These are phyloP conservation scores for Ceratoteleas bidentatus DNA, from an alignment of 1,140 invertebrate genomes.

Conservation along the genomic window DNA sequence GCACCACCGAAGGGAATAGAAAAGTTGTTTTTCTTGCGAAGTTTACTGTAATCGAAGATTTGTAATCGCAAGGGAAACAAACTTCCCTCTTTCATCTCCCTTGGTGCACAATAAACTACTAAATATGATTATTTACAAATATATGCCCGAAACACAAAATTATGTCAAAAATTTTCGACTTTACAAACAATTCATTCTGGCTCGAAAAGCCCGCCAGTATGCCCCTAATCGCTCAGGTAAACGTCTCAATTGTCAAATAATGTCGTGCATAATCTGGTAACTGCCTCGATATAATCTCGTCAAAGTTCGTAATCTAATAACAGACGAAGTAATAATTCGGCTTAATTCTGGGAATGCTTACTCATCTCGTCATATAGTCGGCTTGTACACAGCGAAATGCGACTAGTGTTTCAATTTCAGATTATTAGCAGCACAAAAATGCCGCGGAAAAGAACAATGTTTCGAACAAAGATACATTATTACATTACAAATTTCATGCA, in stretches of 20 bases:
- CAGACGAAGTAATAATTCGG: constrained; percentile 15
- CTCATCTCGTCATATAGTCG: not conserved
- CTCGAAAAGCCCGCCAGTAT: constrained; percentile 11
- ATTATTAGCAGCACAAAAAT: too few relatives aligned
- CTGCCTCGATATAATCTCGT: constrained; percentile 26
- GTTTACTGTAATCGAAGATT: too few relatives aligned
- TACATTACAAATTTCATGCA: too few relatives aligned
- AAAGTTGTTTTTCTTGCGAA: too few relatives aligned
- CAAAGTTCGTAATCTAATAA: constrained; percentile 38
- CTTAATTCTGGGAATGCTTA: constrained; percentile 7
- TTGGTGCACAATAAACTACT: too few relatives aligned
- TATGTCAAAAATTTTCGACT: not conserved
- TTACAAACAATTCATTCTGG: not conserved
- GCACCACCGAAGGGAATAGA: too few relatives aligned
- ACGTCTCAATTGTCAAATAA: constrained; percentile 28
- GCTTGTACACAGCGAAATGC: not conserved
- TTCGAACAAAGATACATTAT: too few relatives aligned
- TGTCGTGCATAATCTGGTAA: constrained; percentile 14
- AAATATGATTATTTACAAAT: too few relatives aligned
- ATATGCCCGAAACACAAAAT: too few relatives aligned
- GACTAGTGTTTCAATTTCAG: not conserved
- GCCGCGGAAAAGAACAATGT: too few relatives aligned
- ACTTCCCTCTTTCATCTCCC: too few relatives aligned
- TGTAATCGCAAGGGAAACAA: too few relatives aligned
- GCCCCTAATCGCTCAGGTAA: constrained; percentile 22